Conservation (phyloP, 2,888 invertebrate species). For the Dioctria linearis region DNA sequence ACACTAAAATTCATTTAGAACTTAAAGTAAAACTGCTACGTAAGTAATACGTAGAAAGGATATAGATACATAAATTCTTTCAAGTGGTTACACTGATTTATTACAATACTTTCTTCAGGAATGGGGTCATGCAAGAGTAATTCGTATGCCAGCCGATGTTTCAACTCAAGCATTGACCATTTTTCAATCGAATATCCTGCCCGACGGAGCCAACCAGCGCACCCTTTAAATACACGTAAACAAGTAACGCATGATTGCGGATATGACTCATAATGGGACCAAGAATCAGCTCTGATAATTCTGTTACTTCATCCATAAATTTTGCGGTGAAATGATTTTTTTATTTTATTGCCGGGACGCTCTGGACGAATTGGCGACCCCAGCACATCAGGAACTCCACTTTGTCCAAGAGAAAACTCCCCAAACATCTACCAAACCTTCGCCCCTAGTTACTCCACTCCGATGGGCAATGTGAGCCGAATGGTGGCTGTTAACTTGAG, state of each 20-base stretch:
- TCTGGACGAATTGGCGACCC: constrained; percentile 17
- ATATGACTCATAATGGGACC: constrained; percentile 45
- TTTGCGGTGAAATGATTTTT: constrained; percentile 47
- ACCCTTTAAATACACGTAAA: constrained; percentile 47
- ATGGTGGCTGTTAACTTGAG: constrained; percentile 53
- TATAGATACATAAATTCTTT: not conserved
- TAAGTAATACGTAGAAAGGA: not conserved
- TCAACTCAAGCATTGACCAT: constrained; percentile 22
- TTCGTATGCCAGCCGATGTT: not conserved
- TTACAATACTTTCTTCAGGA: not conserved
- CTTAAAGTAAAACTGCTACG: not conserved
- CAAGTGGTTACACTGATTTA: not conserved
- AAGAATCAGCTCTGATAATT: constrained; percentile 42
- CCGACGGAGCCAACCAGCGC: not conserved
- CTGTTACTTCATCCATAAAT: constrained; percentile 48
- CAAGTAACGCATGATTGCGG: constrained; percentile 52
- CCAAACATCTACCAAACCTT: not conserved
- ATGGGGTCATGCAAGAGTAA: not conserved
- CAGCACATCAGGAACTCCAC: constrained; percentile 1
- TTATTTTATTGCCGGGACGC: constrained; percentile 44
- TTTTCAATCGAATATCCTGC: constrained; percentile 16
- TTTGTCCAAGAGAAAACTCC: constrained; percentile 7
- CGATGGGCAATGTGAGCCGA: not conserved
- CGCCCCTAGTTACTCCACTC: not conserved
- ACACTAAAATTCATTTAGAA: not conserved